Percentiles rank a stretch among this genome's conserved stretches.
Evolutionary conservation across 2,797 vertebrate genomes (phyloP).

Genomic region (Australoheros facetus): DNA sequence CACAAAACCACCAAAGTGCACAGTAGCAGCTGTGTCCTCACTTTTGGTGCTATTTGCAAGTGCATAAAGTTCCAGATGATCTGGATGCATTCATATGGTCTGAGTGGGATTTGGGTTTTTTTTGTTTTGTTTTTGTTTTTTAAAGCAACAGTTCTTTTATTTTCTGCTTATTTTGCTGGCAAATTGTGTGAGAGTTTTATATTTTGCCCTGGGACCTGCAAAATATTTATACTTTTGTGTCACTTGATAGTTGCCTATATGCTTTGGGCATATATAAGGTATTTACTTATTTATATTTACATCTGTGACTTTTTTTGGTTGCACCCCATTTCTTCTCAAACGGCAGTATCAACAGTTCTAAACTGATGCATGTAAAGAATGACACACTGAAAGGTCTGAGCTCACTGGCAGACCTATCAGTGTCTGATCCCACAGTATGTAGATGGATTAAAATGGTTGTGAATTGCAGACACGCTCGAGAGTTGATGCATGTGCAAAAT

Average conservation of each 20-base stretch:
- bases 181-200: neutral
- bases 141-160: neutral
- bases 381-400: neutral
- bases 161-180: neutral
- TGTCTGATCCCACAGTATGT: neutral
- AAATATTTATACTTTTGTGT: slow-evolving; percentile 1
- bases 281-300: slow-evolving; percentile 24
- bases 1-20: neutral
- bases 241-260: neutral
- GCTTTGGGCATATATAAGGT: neutral
- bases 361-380: neutral
- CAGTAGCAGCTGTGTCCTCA: neutral
- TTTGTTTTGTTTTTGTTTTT: neutral
- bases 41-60: neutral
- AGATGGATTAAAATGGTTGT: neutral
- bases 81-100: neutral
- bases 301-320: neutral
- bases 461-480: neutral
- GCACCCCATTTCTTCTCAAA: neutral
- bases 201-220: neutral
- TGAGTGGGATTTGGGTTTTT: rapidly evolving
- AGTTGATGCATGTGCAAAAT: neutral
- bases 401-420: neutral
- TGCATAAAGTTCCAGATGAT: neutral
- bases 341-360: neutral